Base-by-base conservation (phyloP, 2,113 vertebrate genomes). In the Bos indicus region DNA sequence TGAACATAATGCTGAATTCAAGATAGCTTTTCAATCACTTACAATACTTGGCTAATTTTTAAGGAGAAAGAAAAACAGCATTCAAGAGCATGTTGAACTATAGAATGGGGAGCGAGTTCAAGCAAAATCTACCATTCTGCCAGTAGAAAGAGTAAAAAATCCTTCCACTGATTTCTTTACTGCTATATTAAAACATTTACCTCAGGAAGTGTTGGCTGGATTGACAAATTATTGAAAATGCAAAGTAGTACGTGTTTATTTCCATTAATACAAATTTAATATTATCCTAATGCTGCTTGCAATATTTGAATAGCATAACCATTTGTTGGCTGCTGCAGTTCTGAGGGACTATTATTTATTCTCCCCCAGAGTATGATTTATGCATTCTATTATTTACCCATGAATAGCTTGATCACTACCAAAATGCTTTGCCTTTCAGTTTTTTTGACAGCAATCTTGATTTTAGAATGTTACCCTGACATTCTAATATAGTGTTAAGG, bases 381-480 rank as follows among this genome's bases (percentile, higher is more conserved):
- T 89, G 86, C 59, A 80, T 97, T 92, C 46, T 85, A 56, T 87
- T 94, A 85, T 94, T 89, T 96, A 94, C 33, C 59, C 71, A 82
- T 23, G 59, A 94, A 88, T 82, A 94, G 62, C 80, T 91, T 88
- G 54, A 84, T 21, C 43, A 90, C 52, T 74, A 81, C 64, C 74
- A 93, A 95, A 92, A 89, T 60, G 56, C 33, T 46, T 88, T 92
- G 88, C 56, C n/a, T 95, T 96, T 86, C 80, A 51, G 71, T 64
- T 94, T 95, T 96, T 96, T 30, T 11, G 8, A 91, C 33, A 96
- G 36, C 28, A 91, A 28, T 87, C 95, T 96, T 95, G 64, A 92
- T 89, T 97, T 96, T 51, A 82, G 26, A 97, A 56, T 87, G 87
- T 64, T 90, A 91, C 30, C n/a, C 89, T 96, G 67, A 88, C 89